These are phyloP conservation scores for Tenebrio molitor DNA, from an alignment of 1,140 invertebrate species.

Conservation along the genomic window DNA sequence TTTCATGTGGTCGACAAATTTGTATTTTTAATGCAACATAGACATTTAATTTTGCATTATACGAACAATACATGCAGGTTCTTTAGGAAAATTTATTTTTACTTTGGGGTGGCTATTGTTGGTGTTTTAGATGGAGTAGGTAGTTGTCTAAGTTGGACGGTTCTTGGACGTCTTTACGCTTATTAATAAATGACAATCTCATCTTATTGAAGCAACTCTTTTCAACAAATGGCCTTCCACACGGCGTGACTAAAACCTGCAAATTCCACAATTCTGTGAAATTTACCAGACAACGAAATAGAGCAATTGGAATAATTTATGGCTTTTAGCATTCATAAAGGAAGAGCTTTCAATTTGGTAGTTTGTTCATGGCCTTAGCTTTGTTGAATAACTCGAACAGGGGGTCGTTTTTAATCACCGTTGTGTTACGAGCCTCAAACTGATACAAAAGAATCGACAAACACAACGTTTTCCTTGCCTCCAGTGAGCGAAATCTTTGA, in stretches of 20 bases:
- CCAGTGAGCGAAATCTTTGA: background rate
- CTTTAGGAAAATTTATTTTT: background rate
- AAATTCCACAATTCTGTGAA: slow-evolving; percentile 18
- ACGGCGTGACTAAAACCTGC: slow-evolving; percentile 37
- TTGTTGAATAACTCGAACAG: slow-evolving; percentile 2
- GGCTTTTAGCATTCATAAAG: slow-evolving; percentile 20
- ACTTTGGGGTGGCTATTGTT: background rate
- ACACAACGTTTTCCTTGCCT: background rate
- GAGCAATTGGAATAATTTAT: slow-evolving; percentile 45
- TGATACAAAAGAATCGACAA: slow-evolving; percentile 12
- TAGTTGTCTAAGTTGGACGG: background rate
- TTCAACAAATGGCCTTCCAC: slow-evolving; percentile 4
- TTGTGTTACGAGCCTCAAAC: background rate
- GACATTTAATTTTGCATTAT: slow-evolving; percentile 21
- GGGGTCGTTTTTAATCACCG: slow-evolving; percentile 23
- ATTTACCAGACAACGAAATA: slow-evolving; percentile 22
- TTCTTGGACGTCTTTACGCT: background rate
- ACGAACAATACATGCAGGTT: background rate
- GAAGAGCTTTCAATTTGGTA: slow-evolving; percentile 28
- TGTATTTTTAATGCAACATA: slow-evolving; percentile 28
- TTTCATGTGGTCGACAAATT: slow-evolving; percentile 32
- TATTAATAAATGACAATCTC: slow-evolving; percentile 26
- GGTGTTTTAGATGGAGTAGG: slow-evolving; percentile 1
- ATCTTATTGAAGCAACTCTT: slow-evolving; percentile 31
- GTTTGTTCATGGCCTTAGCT: slow-evolving; percentile 12